phyloP scores from a whole-genome alignment of 1,140 invertebrate species.

The Galleria mellonella region DNA sequence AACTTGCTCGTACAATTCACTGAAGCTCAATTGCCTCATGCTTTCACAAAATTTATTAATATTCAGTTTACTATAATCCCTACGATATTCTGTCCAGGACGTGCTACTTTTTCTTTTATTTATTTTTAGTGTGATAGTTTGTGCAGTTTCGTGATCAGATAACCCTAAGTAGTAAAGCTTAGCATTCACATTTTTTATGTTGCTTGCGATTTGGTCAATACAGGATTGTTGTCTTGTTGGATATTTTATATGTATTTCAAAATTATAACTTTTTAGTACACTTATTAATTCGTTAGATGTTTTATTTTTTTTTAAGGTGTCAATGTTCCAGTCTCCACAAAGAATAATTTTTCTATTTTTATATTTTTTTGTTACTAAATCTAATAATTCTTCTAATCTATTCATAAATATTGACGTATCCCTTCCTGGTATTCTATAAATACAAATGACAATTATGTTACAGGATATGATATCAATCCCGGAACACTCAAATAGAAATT shows the following conservation, averaged over 20 bases:
- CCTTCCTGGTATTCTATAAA: background rate
- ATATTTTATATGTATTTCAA: slow-evolving; percentile 8
- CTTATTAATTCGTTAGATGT: background rate
- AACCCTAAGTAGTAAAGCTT: slow-evolving; percentile 5
- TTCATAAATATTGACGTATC: background rate
- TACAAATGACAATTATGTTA: background rate
- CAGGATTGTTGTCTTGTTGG: slow-evolving; percentile 13
- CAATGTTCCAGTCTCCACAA: slow-evolving; percentile 10
- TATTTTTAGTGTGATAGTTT: slow-evolving; percentile 1
- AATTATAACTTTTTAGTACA: slow-evolving; percentile 8
- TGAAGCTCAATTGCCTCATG: slow-evolving; percentile 5
- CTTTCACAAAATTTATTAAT: slow-evolving; percentile 10
- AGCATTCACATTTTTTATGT: slow-evolving; percentile 5
- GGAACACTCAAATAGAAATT: slow-evolving; percentile 11
- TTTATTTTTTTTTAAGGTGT: slow-evolving; percentile 2
- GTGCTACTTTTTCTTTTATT: background rate
- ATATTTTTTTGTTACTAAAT: background rate
- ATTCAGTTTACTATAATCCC: slow-evolving; percentile 11
- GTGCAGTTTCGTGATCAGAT: slow-evolving; percentile 19
- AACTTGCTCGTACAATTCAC: background rate
- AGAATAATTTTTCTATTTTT: slow-evolving; percentile 6
- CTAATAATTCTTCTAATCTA: background rate
- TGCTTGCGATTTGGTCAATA: slow-evolving; percentile 19
- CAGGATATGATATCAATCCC: background rate
- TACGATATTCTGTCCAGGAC: slow-evolving; percentile 13